These are phyloP conservation scores for Pitta sordida DNA, from an alignment of 2,113 vertebrate genomes.

Conservation along the genomic window DNA sequence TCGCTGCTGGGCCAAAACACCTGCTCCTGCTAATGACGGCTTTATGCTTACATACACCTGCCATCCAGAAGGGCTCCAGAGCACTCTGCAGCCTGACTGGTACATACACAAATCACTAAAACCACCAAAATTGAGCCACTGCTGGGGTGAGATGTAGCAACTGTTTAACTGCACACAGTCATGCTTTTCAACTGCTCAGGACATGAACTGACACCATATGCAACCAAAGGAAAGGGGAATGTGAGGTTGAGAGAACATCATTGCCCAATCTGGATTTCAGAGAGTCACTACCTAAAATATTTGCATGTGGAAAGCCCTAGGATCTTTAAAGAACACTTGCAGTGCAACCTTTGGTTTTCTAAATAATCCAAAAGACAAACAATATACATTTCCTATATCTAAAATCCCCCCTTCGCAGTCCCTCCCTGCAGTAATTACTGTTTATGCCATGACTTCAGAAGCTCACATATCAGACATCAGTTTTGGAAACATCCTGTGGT, in stretches of 20 bases:
- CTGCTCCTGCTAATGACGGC: slow-evolving; percentile 46
- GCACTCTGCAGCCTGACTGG: slow-evolving; percentile 40
- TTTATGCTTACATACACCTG: slow-evolving; percentile 57
- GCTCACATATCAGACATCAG: slow-evolving; percentile 43
- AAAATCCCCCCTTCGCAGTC: slow-evolving; percentile 17
- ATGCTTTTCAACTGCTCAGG: neutral
- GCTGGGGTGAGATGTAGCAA: slow-evolving; percentile 5
- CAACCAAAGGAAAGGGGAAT: neutral
- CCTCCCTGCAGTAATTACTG: slow-evolving; percentile 60
- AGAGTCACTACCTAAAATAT: neutral
- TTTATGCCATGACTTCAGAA: slow-evolving; percentile 59
- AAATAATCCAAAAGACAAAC: neutral
- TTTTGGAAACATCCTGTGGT: slow-evolving; percentile 65
- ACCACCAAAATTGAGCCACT: slow-evolving; percentile 11
- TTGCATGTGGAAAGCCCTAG: neutral
- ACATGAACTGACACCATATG: neutral
- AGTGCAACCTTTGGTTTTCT: neutral
- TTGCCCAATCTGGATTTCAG: slow-evolving; percentile 2
- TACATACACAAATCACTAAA: slow-evolving; percentile 47
- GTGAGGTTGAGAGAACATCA: neutral
- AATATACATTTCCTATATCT: neutral
- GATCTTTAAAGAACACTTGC: neutral
- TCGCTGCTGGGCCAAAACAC: slow-evolving; percentile 44
- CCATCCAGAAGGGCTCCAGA: slow-evolving; percentile 50
- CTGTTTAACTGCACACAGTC: neutral